Base-by-base conservation (phyloP, 2,797 vertebrate species). In the Enteromius unitaeniatus region DNA sequence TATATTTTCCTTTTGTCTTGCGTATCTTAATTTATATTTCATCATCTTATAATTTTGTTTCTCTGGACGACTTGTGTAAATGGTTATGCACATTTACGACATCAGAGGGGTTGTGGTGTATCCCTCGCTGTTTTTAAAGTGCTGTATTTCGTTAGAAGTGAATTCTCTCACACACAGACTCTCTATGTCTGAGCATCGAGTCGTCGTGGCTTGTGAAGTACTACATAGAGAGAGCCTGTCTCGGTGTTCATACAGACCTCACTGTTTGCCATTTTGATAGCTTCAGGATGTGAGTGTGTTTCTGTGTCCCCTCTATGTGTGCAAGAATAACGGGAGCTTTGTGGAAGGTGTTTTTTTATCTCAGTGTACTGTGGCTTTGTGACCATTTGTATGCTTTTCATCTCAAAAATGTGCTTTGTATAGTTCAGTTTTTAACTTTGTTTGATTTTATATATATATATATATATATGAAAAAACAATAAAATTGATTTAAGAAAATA, bases 261-360 rank as follows among this genome's bases (percentile, higher is more conserved):
- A 80, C 75, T 70, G 82, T 69, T 74, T 82, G 58, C 58, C 7
- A 2, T 58, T 73, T 19, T 23, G 8, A 34, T 26, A 53, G 79
- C 26, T 73, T 34, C 53, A 45, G 67, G 67, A 49, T 42, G 40
- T 58, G 67, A 49, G 42, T 67, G 76, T 76, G 65, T 23, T 76
- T 69, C 31, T 37, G 79, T 40, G 53, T 37, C 23, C 45, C 42
- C 34, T 73, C 21, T 49, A 3, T 49, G 40, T 7, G 55, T 40
- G 21, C 75, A 60, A 34, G 65, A 65, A 89, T 86, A 88, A 85
- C 34, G 40, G 80, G 5, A 21, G 62, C 81, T 88, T 82, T 89
- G 86, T 87, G 47, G 60, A 70, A 67, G 78, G 23, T 21, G 49
- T 9, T 19, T 26, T 7, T n/a, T 58, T n/a, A 23, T 23, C 70